Evolutionary conservation across 2,797 vertebrate species (phyloP).

Genomic region (Malacoctenus gilli): DNA sequence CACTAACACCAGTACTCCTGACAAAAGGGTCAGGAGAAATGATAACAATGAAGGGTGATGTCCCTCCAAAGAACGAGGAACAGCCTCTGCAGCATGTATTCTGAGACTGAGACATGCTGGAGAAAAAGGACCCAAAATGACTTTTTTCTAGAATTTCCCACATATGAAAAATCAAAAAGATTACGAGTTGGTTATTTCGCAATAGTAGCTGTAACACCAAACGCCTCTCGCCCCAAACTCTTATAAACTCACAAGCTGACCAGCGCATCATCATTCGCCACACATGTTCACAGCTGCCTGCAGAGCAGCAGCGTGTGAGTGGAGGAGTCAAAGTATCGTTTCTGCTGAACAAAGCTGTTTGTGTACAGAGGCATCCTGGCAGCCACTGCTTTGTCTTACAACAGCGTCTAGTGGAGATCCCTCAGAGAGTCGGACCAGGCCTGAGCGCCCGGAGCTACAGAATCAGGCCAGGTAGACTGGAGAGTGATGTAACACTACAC

Average conservation of each 20-base stretch:
- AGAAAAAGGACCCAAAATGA: no score
- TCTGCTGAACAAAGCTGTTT: conserved; percentile 51
- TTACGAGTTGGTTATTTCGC: no score
- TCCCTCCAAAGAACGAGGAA: no score
- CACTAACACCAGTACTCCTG: background rate
- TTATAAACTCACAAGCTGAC: no score
- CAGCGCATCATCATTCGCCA: conserved; percentile 36
- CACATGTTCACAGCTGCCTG: conserved; percentile 32
- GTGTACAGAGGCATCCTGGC: conserved; percentile 24
- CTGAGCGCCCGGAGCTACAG: conserved; percentile 29
- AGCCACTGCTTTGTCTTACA: conserved; percentile 36
- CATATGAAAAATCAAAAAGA: no score
- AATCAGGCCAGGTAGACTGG: conserved; percentile 33
- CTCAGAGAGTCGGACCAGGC: conserved; percentile 25
- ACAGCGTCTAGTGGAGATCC: conserved; percentile 45
- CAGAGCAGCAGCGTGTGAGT: conserved; percentile 26
- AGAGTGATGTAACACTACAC: conserved; percentile 35
- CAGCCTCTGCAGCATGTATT: no score
- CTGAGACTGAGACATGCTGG: no score
- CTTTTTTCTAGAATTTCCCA: no score
- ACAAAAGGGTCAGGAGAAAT: no score
- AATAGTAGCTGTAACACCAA: no score
- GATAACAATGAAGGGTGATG: no score
- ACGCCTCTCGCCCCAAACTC: no score
- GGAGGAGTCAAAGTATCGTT: conserved; percentile 42